Evolutionary conservation across 1,140 invertebrate species (phyloP).

Genomic region (Cydia strobilella): DNA sequence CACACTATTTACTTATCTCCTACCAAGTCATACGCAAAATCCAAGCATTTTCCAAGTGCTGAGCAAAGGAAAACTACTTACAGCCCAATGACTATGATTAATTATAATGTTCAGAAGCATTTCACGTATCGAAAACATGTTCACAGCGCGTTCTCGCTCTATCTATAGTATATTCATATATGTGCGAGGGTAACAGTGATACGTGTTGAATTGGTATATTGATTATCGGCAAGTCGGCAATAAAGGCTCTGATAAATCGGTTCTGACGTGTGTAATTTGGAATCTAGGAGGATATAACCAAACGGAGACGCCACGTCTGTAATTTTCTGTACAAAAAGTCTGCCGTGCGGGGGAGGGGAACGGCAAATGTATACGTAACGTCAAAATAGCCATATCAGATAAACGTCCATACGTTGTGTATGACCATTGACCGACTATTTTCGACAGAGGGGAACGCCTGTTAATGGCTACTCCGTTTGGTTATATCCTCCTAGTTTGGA

Average conservation of each 20-base stretch:
- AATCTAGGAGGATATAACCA: no score
- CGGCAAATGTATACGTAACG: no score
- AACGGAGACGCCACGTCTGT: no score
- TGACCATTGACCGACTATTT: no score
- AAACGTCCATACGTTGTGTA: no score
- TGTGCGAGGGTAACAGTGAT: neutral
- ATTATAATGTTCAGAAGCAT: constrained; percentile 11
- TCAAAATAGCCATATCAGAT: no score
- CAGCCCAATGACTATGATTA: constrained; percentile 14
- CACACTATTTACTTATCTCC: constrained; percentile 4
- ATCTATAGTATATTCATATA: neutral
- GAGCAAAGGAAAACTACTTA: constrained; percentile 25
- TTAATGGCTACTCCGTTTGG: no score
- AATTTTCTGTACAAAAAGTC: no score
- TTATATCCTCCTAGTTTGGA: no score
- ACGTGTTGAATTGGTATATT: neutral
- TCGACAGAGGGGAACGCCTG: no score
- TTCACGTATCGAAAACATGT: neutral
- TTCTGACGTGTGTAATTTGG: neutral
- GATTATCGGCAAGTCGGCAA: neutral
- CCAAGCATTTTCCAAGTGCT: neutral
- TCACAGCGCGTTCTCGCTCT: neutral
- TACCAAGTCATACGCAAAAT: constrained; percentile 1
- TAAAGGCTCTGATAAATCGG: neutral
- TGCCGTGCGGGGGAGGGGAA: no score